These are phyloP conservation scores for Melitaea athalia DNA, from an alignment of 2,888 invertebrate genomes.

Conservation along the genomic window DNA sequence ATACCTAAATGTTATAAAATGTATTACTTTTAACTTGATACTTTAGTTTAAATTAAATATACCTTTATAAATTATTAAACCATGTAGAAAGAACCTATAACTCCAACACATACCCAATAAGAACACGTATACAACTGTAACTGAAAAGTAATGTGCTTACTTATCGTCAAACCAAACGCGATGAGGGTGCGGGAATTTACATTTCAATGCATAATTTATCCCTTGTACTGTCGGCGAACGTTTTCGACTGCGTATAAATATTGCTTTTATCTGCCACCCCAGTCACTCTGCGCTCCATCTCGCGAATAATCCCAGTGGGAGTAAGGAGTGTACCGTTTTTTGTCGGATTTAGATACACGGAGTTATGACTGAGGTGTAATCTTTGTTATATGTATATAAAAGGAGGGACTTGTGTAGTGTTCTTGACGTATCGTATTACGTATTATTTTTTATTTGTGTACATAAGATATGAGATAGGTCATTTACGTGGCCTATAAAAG, in stretches of 20 bases:
- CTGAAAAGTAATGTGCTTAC: slow-evolving; percentile 29
- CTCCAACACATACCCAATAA: not conserved
- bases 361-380: slow-evolving; percentile 16
- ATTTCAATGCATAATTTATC: slow-evolving; percentile 80
- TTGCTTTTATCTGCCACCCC: slow-evolving; percentile 70
- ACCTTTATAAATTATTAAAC: not conserved
- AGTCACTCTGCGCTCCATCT: slow-evolving; percentile 70
- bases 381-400: slow-evolving; percentile 13
- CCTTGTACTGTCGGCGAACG: slow-evolving; percentile 54
- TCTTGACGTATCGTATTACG: not conserved
- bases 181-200: slow-evolving; percentile 59
- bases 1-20: too few species aligned
- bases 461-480: too few species aligned
- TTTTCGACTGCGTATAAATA: slow-evolving; percentile 60
- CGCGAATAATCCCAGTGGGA: slow-evolving; percentile 71
- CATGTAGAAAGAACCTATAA: not conserved
- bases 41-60: not conserved
- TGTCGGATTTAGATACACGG: slow-evolving; percentile 42
- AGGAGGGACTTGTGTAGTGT: not conserved
- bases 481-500: too few species aligned
- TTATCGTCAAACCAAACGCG: slow-evolving; percentile 33
- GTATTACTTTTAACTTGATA: too few species aligned
- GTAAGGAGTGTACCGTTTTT: slow-evolving; percentile 51
- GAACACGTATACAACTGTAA: not conserved
- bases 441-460: too few species aligned